Evolutionary conservation across 92 coral and sea anemone genomes (phyloP), one percentile per base, ranked within the genome.

Genomic region (Epizoanthus scotinus): DNA sequence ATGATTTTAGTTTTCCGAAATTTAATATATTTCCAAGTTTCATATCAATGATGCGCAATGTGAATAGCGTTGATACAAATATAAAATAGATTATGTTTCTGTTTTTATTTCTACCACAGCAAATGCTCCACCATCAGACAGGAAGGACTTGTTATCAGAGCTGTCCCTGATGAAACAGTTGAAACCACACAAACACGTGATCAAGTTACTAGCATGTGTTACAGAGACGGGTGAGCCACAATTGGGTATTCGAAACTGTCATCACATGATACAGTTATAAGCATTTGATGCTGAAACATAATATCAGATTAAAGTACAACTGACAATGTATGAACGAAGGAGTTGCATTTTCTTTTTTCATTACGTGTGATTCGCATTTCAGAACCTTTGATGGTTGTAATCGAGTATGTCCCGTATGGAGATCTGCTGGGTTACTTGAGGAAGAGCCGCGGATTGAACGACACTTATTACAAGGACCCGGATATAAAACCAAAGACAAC

Each of bases 331-430:
- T 34, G 40, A 34, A 34, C 40, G 3, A 34, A 34, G 1, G 6
- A 34, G 3, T 34, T 6, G 4, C 36, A 31, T 31, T 4, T 31
- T 31, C 1, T 1, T 31, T 31, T n/a, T 31, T 4, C 36, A 31
- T 31, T 31, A 6, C 40, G 4, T 6, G 3, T 34, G 40, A 34
- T 6, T 7, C 62, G 62, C 17, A 56, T 56, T 56, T 56, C 18
- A 56, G 62, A 56, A 56, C 62, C 62, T 56, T 56, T 56, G 62
- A 56, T 56, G 62, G 62, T 56, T 22, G 25, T 56, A 56, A 56
- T 56, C 62, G 62, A 56, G 62, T 56, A 56, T 56, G 62, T 53
- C 4, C 40, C 40, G 40, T 34, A 34, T 34, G 40, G 40, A 34
- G 40, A 34, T 34, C 1, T 34, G 2, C 40, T 34, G 3, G 40